Evolutionary conservation across 2,113 vertebrate genomes (phyloP).

Genomic region (Eudyptes chrysolophus): DNA sequence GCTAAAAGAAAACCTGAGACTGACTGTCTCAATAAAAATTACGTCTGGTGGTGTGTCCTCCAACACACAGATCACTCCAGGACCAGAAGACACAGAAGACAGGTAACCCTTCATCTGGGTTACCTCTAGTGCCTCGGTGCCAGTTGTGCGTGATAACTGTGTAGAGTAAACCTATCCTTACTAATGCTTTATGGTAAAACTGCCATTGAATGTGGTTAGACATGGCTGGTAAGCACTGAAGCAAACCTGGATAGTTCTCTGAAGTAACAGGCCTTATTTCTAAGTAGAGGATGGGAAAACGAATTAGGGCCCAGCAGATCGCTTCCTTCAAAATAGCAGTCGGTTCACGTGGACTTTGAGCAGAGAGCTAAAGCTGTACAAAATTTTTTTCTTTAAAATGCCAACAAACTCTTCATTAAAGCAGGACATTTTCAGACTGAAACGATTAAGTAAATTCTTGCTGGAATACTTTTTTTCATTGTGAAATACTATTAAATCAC

Average conservation of each 20-base stretch:
- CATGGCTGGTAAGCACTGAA: not conserved
- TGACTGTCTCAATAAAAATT: not conserved
- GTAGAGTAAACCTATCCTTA: not conserved
- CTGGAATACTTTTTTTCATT: not conserved
- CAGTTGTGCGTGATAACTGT: rapidly evolving
- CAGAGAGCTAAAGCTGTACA: not conserved
- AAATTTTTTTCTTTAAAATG: not conserved
- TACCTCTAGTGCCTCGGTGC: rapidly evolving
- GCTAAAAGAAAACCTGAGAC: not conserved
- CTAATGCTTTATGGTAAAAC: not conserved
- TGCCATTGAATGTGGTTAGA: rapidly evolving
- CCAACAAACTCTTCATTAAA: not conserved
- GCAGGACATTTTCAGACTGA: not conserved
- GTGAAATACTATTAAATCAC: not conserved
- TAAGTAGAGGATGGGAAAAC: not conserved
- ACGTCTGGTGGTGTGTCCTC: not conserved
- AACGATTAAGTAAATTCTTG: not conserved
- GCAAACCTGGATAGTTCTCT: not conserved
- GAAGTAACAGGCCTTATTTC: not conserved
- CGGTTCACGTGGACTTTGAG: not conserved
- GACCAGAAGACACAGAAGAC: not conserved
- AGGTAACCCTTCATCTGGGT: not conserved
- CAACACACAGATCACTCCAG: not conserved
- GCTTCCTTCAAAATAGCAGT: not conserved
- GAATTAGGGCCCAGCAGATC: not conserved